Evolutionary conservation across 2,888 invertebrate species (phyloP).

Genomic region (Gisinianus flammeolus): DNA sequence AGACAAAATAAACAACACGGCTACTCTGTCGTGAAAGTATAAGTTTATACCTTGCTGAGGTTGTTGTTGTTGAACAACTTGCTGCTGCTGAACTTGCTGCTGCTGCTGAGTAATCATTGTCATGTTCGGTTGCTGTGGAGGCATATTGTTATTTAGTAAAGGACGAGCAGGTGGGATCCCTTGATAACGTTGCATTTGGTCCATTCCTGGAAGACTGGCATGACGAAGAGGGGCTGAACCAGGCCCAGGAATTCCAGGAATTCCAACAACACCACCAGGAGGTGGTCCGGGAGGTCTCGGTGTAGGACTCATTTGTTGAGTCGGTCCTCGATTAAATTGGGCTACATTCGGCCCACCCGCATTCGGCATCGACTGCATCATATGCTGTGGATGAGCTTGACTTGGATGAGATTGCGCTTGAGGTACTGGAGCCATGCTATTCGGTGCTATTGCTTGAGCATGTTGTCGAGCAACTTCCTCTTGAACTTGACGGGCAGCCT

Average conservation of each 20-base stretch:
- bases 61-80: conserved; percentile 45
- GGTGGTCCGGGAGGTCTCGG: conserved; percentile 45
- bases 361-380: conserved; percentile 63
- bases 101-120: conserved; percentile 50
- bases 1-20: background rate
- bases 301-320: conserved; percentile 56
- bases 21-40: background rate
- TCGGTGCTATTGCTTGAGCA: conserved; percentile 71
- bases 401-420: conserved; percentile 53
- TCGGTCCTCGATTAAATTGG: conserved; percentile 51
- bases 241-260: too few relatives aligned
- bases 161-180: conserved; percentile 61
- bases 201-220: conserved; percentile 61
- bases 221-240: conserved; percentile 50
- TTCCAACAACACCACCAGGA: conserved; percentile 36
- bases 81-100: conserved; percentile 44
- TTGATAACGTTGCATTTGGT: conserved; percentile 64
- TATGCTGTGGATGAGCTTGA: conserved; percentile 66
- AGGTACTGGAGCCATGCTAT: conserved; percentile 68
- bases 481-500: conserved; percentile 70
- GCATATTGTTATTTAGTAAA: conserved; percentile 52
- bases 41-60: conserved; percentile 43
- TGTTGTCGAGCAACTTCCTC: conserved; percentile 91
- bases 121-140: conserved; percentile 41
- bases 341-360: conserved; percentile 50